These are phyloP conservation scores for Cyrtonyx montezumae DNA, from an alignment of 2,113 vertebrate species.

Conservation along the genomic window DNA sequence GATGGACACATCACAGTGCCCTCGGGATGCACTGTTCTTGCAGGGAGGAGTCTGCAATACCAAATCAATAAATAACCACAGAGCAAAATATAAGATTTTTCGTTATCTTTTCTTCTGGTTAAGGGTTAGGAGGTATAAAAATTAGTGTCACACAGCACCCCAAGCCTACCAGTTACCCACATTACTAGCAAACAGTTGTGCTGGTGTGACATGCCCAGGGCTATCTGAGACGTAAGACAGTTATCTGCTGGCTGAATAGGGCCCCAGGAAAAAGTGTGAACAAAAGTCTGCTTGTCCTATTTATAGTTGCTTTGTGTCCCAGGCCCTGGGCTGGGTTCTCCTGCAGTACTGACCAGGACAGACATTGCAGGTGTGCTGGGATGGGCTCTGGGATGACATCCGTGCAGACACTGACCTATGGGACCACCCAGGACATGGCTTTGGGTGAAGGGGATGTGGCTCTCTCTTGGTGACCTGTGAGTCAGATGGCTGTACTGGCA, in stretches of 20 bases:
- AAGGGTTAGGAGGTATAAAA: background rate
- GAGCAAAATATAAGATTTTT: background rate
- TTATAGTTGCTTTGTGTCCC: background rate
- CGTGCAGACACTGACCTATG: background rate
- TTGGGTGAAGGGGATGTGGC: fast-evolving
- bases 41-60: background rate
- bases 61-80: background rate
- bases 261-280: background rate
- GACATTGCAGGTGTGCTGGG: background rate
- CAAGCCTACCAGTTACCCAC: background rate
- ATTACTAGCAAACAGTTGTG: background rate
- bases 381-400: background rate
- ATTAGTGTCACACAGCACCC: background rate
- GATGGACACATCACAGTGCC: fast-evolving
- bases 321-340: background rate
- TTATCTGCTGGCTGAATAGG: background rate
- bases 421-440: background rate
- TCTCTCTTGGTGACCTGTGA: background rate
- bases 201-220: background rate
- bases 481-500: background rate
- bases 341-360: background rate
- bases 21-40: background rate
- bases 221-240: background rate
- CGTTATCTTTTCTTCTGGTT: background rate
- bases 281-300: background rate